Conservation (phyloP, 2,797 vertebrate species). For the Gymnothorax javanicus region DNA sequence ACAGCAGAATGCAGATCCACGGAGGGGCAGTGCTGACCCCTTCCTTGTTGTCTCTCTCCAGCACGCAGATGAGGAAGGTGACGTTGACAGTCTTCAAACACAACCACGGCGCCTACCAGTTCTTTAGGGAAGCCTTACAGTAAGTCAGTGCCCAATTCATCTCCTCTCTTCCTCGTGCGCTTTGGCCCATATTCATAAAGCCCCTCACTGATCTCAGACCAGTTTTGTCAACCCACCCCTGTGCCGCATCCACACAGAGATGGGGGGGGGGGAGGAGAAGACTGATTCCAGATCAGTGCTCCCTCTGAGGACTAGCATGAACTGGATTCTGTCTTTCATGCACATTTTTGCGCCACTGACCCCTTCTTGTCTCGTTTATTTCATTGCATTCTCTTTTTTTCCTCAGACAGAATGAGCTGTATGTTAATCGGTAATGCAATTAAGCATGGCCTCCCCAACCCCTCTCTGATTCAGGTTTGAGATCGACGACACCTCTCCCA, state of each 20-base stretch:
- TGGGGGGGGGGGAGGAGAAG: too few relatives aligned
- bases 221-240: too few relatives aligned
- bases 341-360: not conserved
- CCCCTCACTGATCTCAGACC: too few relatives aligned
- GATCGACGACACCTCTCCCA: conserved; percentile 89
- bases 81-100: conserved; percentile 97
- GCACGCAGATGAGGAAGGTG: conserved; percentile 98
- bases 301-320: too few relatives aligned
- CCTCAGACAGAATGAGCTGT: too few relatives aligned
- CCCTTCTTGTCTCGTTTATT: not conserved
- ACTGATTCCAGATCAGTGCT: too few relatives aligned
- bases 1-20: not conserved
- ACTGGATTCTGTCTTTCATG: too few relatives aligned
- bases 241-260: too few relatives aligned
- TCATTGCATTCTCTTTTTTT: too few relatives aligned
- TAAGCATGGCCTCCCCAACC: not conserved
- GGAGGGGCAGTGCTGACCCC: not conserved
- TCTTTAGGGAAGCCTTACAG: conserved; percentile 96
- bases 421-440: not conserved
- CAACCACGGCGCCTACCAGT: conserved; percentile 93
- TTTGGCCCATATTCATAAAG: too few relatives aligned
- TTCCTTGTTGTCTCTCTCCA: conserved; percentile 52
- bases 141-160: conserved; percentile 68
- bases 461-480: conserved; percentile 76
- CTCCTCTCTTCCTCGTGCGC: not conserved